A percentile compares a stretch with the other conserved stretches of the same genome.
Conservation (phyloP, 2,888 invertebrate species). For the Andricus quercusramuli region DNA sequence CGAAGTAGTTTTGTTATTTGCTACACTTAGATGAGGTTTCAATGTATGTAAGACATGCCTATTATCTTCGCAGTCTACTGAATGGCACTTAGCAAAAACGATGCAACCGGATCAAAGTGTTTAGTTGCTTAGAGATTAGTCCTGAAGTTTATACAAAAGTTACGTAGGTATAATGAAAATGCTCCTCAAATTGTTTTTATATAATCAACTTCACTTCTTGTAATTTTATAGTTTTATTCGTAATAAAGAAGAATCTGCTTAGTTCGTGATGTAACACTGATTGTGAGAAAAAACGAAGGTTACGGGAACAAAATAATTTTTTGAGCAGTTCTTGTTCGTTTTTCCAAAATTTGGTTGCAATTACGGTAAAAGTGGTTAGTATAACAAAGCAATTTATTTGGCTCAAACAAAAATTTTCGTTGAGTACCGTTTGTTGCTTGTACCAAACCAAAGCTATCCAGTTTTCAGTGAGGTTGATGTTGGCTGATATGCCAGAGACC, state of each 20-base stretch:
- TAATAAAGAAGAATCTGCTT: neutral
- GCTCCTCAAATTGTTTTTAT: constrained; percentile 4
- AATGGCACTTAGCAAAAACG: neutral
- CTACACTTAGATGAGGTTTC: constrained; percentile 3
- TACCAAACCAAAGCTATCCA: no score
- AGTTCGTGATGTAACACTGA: no score
- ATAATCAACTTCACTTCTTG: neutral
- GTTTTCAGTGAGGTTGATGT: no score
- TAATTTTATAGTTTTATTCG: neutral
- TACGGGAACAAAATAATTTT: no score
- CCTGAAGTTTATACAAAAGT: neutral
- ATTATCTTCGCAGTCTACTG: neutral
- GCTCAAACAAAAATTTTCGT: no score
- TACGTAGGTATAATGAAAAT: constrained; percentile 15
- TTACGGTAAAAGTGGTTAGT: no score
- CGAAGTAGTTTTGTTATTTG: constrained; percentile 27
- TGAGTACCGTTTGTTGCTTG: no score
- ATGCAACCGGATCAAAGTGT: constrained; percentile 21
- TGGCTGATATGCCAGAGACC: no score
- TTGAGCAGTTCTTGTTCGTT: no score
- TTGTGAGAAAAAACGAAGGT: no score
- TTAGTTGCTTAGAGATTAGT: constrained; percentile 13
- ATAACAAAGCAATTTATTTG: no score
- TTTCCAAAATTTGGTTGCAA: no score
- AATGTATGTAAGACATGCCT: neutral